Evolutionary conservation across 2,113 vertebrate genomes (phyloP).

Genomic region (Ailuropoda melanoleuca): DNA sequence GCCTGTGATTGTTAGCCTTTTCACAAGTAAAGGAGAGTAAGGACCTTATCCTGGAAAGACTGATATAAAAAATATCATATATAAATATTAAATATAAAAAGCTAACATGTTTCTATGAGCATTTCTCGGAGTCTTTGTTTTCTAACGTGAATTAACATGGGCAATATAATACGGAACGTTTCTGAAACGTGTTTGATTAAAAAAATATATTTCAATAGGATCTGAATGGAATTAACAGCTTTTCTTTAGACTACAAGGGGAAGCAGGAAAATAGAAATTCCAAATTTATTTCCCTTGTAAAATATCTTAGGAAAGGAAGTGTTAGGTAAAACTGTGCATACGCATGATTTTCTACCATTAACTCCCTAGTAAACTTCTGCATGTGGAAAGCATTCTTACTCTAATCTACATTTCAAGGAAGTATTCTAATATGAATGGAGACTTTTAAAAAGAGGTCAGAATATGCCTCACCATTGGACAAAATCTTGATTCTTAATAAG

Average conservation of each 20-base stretch:
- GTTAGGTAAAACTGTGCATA: neutral
- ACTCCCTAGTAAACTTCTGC: neutral
- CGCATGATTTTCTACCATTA: neutral
- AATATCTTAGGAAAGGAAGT: conserved; percentile 6
- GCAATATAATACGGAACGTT: neutral
- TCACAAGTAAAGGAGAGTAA: neutral
- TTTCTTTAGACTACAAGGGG: neutral
- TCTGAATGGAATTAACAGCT: neutral
- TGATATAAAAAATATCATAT: neutral
- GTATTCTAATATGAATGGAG: neutral
- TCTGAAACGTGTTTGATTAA: neutral
- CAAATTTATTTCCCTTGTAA: conserved; percentile 25
- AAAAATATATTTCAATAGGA: neutral
- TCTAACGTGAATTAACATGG: neutral
- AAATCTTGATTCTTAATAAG: neutral
- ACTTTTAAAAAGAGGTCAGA: neutral
- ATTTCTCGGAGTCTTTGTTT: neutral
- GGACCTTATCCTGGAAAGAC: neutral
- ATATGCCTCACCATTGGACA: neutral
- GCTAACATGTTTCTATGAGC: neutral
- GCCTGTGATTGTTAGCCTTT: neutral
- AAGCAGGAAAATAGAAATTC: neutral
- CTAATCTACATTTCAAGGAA: neutral
- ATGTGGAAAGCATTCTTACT: neutral
- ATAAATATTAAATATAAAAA: neutral